Percentiles rank a stretch among this genome's conserved stretches.
Conservation (phyloP, 2,113 vertebrate genomes). For the Elephas maximus region DNA sequence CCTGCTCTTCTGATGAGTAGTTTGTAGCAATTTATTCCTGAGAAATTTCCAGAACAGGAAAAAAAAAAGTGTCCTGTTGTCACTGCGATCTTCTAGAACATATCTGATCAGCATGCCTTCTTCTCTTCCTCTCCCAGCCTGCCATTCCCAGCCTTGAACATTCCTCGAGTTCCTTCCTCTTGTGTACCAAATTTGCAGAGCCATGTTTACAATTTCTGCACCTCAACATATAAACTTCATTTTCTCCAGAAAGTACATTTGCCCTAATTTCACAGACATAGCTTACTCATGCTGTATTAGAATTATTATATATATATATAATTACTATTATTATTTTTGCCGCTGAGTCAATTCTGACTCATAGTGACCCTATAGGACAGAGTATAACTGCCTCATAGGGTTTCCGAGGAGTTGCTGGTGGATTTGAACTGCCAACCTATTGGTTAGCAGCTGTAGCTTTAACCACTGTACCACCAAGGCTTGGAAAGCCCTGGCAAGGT, state of each 20-base stretch:
- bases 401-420: too few relatives aligned
- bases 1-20: background rate
- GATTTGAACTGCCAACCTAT: too few relatives aligned
- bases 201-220: background rate
- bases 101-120: background rate
- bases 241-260: conserved; percentile 3
- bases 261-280: background rate
- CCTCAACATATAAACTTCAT: background rate
- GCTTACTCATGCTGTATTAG: background rate
- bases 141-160: background rate
- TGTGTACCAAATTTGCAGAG: background rate
- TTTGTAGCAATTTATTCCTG: conserved; percentile 1
- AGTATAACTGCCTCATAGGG: too few relatives aligned
- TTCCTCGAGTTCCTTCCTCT: background rate
- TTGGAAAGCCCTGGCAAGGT: background rate
- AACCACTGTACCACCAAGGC: too few relatives aligned
- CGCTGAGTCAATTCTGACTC: too few relatives aligned
- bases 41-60: background rate
- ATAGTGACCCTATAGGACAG: too few relatives aligned
- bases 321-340: too few relatives aligned
- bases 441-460: too few relatives aligned
- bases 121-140: too few relatives aligned
- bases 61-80: background rate
- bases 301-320: too few relatives aligned
- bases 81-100: background rate